Conservation (phyloP, 2,113 vertebrate species). For the Callospermophilus lateralis region DNA sequence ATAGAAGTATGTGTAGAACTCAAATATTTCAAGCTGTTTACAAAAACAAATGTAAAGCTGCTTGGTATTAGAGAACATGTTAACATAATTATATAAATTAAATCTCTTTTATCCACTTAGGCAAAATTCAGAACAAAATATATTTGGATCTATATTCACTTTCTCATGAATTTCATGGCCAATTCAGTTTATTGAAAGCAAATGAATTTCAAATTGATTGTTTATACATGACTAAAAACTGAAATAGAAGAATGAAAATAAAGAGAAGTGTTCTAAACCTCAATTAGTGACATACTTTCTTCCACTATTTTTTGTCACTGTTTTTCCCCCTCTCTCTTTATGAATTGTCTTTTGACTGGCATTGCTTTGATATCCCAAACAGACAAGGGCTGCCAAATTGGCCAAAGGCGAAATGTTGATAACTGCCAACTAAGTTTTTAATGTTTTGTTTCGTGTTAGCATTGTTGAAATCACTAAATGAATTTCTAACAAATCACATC, state of each 20-base stretch:
- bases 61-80: neutral
- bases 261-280: neutral
- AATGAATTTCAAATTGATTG: conserved; percentile 18
- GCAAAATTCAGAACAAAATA: neutral
- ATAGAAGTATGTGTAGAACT: neutral
- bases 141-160: conserved; percentile 3
- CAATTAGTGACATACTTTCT: conserved; percentile 37
- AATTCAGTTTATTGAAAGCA: neutral
- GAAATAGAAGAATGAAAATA: neutral
- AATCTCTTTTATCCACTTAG: neutral
- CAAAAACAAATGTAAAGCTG: conserved; percentile 41
- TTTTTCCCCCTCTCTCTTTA: neutral
- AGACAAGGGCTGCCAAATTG: conserved; percentile 41
- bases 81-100: neutral
- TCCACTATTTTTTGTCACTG: neutral
- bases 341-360: conserved; percentile 34
- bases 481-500: conserved; percentile 48
- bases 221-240: neutral
- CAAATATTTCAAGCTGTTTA: conserved; percentile 45
- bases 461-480: conserved; percentile 58
- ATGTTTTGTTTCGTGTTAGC: conserved; percentile 55
- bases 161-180: neutral
- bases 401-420: conserved; percentile 52
- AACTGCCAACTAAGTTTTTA: conserved; percentile 52
- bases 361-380: neutral